Base-by-base conservation (phyloP, 2,888 invertebrate genomes). In the Leucophora obtusa region DNA sequence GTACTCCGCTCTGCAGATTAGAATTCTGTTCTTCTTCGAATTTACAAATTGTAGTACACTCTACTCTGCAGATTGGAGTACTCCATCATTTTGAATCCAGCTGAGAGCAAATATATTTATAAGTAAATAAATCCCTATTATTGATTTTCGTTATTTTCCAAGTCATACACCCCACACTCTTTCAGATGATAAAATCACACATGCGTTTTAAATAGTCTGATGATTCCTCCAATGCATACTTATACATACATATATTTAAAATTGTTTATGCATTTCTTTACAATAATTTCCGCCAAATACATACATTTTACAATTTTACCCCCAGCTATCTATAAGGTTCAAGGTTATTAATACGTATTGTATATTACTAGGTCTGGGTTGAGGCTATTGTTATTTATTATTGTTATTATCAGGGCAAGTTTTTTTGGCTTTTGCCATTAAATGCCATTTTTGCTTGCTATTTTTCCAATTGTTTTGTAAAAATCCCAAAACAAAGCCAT, bases 301-400 rank as follows among this genome's bases (percentile, higher is more conserved):
- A 11, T 11, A 11, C 38, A 38, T 10, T 14, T 38, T 10, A 38
- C 43, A 2, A n/a, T 47, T n/a, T n/a, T n/a, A n/a, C 43, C 43
- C n/a, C 43, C 15, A 47, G 43, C n/a, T 28, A 21, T 28, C 6
- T 28, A 28, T 28, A 28, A 81, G 62, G 81, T 81, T 81, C 81
- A 81, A 81, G 81, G 81, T 77, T 74, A 73, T 51, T 47, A 38
- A 38, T 38, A 11, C 14, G 6, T 47, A n/a, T 47, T 47, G 43
- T 47, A 53, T 53, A 24, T 76, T 50, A 76, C 72, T 65, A 47
- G 72, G 72, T 76, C 72, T 80, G 76, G 72, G 68, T 76, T 73
- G 58, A 80, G 62, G 58, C 53, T 72, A 43, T 65, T 63, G 21
- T 47, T 50, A 14, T 60, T 43, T 43, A 5, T 51, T 59, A 3